Evolutionary conservation across 2,888 invertebrate species (phyloP), one percentile per base, ranked within the genome.

Genomic region (Diplazon laetatorius): DNA sequence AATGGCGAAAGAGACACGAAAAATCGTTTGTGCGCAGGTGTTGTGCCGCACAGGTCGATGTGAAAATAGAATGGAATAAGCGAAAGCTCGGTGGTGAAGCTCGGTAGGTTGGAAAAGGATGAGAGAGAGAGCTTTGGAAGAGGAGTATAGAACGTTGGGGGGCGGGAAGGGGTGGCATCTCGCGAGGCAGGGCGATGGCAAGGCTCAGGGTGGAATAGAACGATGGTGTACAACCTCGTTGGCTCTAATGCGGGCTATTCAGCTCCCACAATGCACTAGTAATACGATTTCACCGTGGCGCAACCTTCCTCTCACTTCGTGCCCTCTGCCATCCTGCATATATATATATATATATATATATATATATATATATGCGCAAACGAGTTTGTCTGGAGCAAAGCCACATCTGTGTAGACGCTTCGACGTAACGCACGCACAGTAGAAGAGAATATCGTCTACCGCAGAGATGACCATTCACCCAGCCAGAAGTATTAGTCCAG

Each of bases 191-290:
- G 73, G 44, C 25, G 55, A 68, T 39, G 18, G 39, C 70, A 63
- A 55, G 50, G 63, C 70, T 68, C 59, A 59, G 68, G 59, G 46
- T 57, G 70, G 73, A 62, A 76, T 78, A 69, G 62, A 76, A 81
- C 78, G 84, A 84, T 82, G 84, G 86, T n/a, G n/a, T 84, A 85
- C 86, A 88, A 89, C 85, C 86, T 88, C 87, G 87, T 89, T 87
- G 86, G 83, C 85, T 88, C 89, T 90, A 89, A 90, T 89, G 88
- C 89, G 83, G 85, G 85, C 89, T 89, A 90, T 90, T 89, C 89
- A 90, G 85, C 85, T 85, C 75, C 88, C 86, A 89, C 90, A 90
- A 90, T 90, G 89, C 87, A 87, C 88, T 87, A 86, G 89, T 89
- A 90, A 90, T 89, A 89, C 89, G 88, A 90, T 90, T 90, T 89